phyloP scores from a whole-genome alignment of 2,888 invertebrate genomes.

The Fragum sueziense region DNA sequence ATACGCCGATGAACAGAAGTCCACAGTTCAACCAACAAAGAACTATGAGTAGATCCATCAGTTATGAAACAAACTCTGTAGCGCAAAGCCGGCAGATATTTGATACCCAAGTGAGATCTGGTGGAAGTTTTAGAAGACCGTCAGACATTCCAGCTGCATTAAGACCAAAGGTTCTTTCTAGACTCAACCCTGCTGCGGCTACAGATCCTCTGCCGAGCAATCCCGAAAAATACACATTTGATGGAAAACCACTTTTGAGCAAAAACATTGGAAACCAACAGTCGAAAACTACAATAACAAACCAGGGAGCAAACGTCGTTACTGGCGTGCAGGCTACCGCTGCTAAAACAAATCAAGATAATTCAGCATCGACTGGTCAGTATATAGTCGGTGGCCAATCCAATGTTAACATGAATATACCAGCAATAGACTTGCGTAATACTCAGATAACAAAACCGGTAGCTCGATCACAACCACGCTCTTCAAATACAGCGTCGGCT shows the following conservation, averaged over 20 bases:
- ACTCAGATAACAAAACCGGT: no score
- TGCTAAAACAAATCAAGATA: no score
- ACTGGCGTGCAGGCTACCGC: no score
- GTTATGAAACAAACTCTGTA: neutral
- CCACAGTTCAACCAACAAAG: neutral
- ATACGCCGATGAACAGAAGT: neutral
- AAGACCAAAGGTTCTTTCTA: neutral
- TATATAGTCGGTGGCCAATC: no score
- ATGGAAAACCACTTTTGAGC: neutral
- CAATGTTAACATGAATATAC: no score
- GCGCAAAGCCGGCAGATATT: neutral
- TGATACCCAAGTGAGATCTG: neutral
- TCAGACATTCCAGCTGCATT: slow-evolving; percentile 2
- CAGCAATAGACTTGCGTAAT: no score
- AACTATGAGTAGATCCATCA: neutral
- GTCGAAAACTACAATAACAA: no score
- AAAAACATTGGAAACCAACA: neutral
- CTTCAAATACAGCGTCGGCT: no score
- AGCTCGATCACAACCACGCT: no score
- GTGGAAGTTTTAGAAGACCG: neutral
- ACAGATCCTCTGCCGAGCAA: neutral
- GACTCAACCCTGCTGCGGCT: neutral
- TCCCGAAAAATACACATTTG: neutral
- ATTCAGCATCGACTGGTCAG: no score
- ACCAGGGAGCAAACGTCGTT: no score